phyloP scores from a whole-genome alignment of 35 echinoderm and acorn worm species.

The Patiria miniata region DNA sequence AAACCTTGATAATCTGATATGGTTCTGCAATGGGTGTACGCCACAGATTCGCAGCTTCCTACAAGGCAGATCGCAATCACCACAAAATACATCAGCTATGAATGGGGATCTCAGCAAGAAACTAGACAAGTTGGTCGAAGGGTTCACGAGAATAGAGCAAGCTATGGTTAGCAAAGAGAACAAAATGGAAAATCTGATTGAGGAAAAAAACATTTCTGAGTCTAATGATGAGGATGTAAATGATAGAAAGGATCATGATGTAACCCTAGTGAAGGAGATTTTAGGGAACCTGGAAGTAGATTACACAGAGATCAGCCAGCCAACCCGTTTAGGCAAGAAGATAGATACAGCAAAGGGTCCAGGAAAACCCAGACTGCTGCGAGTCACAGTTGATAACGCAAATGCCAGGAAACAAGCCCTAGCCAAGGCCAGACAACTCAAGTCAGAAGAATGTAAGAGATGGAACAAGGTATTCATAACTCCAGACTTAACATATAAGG shows the following conservation, averaged over 20 bases:
- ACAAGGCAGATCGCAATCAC: background rate
- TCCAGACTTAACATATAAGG: conserved; percentile 30
- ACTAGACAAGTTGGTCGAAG: background rate
- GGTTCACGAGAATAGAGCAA: conserved; percentile 5
- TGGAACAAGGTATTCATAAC: conserved; percentile 24
- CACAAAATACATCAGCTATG: background rate
- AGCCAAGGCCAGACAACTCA: conserved; percentile 17
- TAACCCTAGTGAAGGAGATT: background rate
- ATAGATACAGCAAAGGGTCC: background rate
- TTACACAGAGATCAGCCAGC: background rate
- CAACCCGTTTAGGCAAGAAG: conserved; percentile 38
- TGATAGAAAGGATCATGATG: background rate
- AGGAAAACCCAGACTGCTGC: background rate
- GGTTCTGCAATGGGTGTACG: background rate
- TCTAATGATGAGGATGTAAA: background rate
- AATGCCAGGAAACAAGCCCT: background rate
- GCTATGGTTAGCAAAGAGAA: conserved; percentile 26
- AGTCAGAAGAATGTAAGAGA: background rate
- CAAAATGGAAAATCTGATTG: conserved; percentile 28
- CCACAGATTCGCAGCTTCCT: background rate
- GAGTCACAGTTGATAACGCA: background rate
- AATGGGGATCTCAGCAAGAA: conserved; percentile 10
- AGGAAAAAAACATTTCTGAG: conserved; percentile 34
- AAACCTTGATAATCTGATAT: too few species aligned
- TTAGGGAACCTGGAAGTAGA: background rate